These are phyloP conservation scores for Busseola fusca DNA, from an alignment of 2,888 invertebrate genomes.

Conservation along the genomic window DNA sequence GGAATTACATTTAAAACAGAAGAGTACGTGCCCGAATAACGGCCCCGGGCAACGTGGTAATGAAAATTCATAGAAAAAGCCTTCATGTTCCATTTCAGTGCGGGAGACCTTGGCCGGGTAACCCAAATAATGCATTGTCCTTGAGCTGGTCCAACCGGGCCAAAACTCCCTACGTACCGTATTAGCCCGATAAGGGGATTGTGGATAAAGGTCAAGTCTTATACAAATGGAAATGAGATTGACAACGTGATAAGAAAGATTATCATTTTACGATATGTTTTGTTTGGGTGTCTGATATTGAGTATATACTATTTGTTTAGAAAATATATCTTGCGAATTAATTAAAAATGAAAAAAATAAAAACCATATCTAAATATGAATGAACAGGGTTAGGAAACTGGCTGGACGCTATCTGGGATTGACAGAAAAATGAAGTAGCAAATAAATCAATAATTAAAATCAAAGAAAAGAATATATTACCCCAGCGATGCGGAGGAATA, in stretches of 20 bases:
- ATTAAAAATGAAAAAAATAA: neutral
- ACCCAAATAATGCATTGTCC: conserved; percentile 51
- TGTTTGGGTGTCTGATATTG: conserved; percentile 24
- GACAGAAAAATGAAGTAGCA: neutral
- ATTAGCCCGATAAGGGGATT: conserved; percentile 37
- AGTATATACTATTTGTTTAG: conserved; percentile 5
- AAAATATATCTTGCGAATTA: neutral
- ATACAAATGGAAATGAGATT: conserved; percentile 30
- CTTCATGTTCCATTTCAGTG: conserved; percentile 17
- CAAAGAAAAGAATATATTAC: too few relatives aligned
- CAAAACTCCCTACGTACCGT: conserved; percentile 19
- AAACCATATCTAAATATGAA: neutral
- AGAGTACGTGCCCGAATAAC: neutral
- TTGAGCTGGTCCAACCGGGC: conserved; percentile 28
- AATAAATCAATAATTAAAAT: neutral
- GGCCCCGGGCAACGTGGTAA: neutral
- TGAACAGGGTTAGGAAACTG: neutral
- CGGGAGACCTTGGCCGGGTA: conserved; percentile 50
- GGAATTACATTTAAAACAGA: neutral
- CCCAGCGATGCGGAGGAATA: too few relatives aligned
- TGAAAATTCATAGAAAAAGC: conserved; percentile 6
- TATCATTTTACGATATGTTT: conserved; percentile 22
- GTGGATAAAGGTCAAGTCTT: conserved; percentile 33
- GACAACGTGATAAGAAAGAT: conserved; percentile 24
- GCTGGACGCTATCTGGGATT: neutral